phyloP scores from a whole-genome alignment of 92 coral and sea anemone genomes.

The Blastomussa wellsi region DNA sequence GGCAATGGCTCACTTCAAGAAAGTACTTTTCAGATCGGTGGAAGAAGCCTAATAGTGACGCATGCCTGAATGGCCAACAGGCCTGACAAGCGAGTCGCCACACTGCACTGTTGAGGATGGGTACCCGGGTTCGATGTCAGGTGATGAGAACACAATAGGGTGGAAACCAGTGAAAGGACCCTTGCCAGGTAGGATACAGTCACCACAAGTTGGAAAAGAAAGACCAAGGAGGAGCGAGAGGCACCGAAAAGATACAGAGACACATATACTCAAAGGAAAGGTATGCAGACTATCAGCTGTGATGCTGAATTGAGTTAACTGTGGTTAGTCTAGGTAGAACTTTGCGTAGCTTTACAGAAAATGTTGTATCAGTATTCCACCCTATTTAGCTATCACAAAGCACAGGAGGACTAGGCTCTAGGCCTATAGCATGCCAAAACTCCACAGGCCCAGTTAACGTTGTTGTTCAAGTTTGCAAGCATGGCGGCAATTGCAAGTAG shows the following conservation, averaged over 20 bases:
- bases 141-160: background rate
- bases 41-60: constrained; percentile 36
- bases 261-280: too few relatives aligned
- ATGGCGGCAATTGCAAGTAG: too few relatives aligned
- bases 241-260: constrained; percentile 11
- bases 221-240: constrained; percentile 24
- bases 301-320: too few relatives aligned
- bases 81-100: background rate
- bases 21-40: constrained; percentile 30
- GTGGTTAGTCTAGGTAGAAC: too few relatives aligned
- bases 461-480: too few relatives aligned
- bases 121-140: background rate
- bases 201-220: background rate
- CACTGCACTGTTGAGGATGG: background rate
- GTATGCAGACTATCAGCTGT: too few relatives aligned
- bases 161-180: background rate
- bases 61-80: constrained; percentile 5
- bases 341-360: too few relatives aligned
- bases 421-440: too few relatives aligned
- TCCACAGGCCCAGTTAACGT: too few relatives aligned
- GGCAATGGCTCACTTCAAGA: constrained; percentile 52
- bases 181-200: background rate
- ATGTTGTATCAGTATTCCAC: too few relatives aligned
- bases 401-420: too few relatives aligned
- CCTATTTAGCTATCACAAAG: too few relatives aligned